These are phyloP conservation scores for Amblyopsis rosae DNA, from an alignment of 2,113 vertebrate genomes.

Conservation along the genomic window DNA sequence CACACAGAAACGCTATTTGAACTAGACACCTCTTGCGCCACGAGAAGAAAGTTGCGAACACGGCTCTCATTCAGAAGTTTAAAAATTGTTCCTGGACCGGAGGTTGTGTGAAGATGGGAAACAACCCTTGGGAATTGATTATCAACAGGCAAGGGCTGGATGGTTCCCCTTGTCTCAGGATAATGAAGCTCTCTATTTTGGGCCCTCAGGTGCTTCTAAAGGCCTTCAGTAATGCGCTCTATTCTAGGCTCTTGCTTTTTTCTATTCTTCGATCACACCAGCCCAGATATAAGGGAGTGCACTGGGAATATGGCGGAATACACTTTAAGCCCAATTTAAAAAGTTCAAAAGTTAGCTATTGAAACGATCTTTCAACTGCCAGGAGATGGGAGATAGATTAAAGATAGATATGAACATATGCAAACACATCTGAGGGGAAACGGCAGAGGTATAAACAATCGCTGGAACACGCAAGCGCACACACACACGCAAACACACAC, in stretches of 20 bases:
- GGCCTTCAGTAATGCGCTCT: slow-evolving; percentile 41
- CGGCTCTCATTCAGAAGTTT: slow-evolving; percentile 17
- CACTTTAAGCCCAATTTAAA: slow-evolving; percentile 60
- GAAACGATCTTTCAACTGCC: slow-evolving; percentile 38
- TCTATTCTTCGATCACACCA: slow-evolving; percentile 54
- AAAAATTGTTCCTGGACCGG: slow-evolving; percentile 15
- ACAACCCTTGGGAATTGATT: slow-evolving; percentile 65
- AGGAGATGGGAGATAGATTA: slow-evolving; percentile 12
- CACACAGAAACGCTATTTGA: slow-evolving; percentile 1
- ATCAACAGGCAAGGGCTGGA: slow-evolving; percentile 63
- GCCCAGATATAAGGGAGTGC: slow-evolving; percentile 56
- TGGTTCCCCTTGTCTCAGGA: slow-evolving; percentile 46
- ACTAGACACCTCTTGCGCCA: slow-evolving; percentile 20
- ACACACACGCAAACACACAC: background rate
- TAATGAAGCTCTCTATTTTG: slow-evolving; percentile 74
- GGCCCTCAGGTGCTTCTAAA: slow-evolving; percentile 65
- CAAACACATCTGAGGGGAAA: background rate
- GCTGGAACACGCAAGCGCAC: background rate
- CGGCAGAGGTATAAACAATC: background rate
- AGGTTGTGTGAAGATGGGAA: slow-evolving; percentile 53
- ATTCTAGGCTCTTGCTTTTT: slow-evolving; percentile 51
- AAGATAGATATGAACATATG: background rate
- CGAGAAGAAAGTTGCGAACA: background rate
- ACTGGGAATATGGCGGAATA: slow-evolving; percentile 65
- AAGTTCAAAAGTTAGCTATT: slow-evolving; percentile 53